Percentiles rank a stretch among this genome's conserved stretches.
Evolutionary conservation across 2,888 invertebrate species (phyloP).

Genomic region (Sturmia bella): DNA sequence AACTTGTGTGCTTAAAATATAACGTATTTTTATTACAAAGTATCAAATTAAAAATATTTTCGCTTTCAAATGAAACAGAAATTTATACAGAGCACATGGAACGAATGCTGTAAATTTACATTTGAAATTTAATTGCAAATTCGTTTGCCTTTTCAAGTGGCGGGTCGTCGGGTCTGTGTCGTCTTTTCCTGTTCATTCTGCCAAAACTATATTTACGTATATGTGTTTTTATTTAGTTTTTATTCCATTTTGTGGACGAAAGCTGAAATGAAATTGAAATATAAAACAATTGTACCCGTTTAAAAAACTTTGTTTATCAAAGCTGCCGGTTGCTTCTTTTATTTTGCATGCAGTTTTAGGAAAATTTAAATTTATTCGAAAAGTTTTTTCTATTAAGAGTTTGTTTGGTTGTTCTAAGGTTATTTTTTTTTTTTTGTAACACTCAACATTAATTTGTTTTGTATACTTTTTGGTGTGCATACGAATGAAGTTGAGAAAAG

Average conservation of each 20-base stretch:
- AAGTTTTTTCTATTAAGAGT: too few relatives aligned
- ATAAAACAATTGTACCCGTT: slow-evolving; percentile 53
- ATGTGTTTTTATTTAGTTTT: slow-evolving; percentile 27
- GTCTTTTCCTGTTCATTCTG: slow-evolving; percentile 63
- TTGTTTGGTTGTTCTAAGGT: too few relatives aligned
- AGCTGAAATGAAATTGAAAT: slow-evolving; percentile 61
- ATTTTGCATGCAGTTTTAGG: background rate
- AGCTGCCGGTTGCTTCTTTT: background rate
- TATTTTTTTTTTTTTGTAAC: too few relatives aligned
- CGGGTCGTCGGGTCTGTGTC: slow-evolving; percentile 1
- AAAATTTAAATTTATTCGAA: too few relatives aligned
- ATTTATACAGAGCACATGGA: background rate
- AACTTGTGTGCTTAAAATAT: too few relatives aligned
- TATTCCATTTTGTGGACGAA: background rate
- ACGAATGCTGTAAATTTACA: slow-evolving; percentile 23
- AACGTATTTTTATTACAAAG: background rate
- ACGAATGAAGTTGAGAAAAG: too few relatives aligned
- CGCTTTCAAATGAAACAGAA: too few relatives aligned
- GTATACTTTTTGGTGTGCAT: too few relatives aligned
- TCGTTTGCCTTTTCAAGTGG: slow-evolving; percentile 3
- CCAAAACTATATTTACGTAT: too few relatives aligned
- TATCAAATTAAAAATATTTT: too few relatives aligned
- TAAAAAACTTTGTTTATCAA: slow-evolving; percentile 16
- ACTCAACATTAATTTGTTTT: too few relatives aligned
- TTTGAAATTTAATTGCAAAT: slow-evolving; percentile 16